Conservation (phyloP, 1,140 invertebrate species). For the Lepidurus couesii region DNA sequence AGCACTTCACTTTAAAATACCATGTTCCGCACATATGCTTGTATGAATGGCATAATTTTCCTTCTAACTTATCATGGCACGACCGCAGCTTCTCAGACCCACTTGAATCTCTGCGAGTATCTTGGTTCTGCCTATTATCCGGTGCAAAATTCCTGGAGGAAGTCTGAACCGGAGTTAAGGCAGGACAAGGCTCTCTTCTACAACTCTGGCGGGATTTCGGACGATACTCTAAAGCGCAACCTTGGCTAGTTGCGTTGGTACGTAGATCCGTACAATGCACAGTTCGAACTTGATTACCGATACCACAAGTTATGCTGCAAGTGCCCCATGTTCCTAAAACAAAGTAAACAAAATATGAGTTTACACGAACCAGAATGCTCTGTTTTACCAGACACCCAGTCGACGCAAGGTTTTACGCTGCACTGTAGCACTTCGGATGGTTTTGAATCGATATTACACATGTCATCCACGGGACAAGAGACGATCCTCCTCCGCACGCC, state of each 20-base stretch:
- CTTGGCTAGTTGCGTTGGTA: constrained; percentile 42
- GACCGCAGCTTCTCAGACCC: constrained; percentile 38
- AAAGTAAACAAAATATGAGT: constrained; percentile 35
- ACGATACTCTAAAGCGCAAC: constrained; percentile 42
- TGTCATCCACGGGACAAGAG: constrained; percentile 30
- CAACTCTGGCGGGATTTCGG: constrained; percentile 44
- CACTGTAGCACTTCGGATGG: constrained; percentile 29
- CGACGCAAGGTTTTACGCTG: constrained; percentile 33
- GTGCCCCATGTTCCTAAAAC: constrained; percentile 46
- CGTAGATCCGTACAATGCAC: constrained; percentile 46
- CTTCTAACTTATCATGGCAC: constrained; percentile 42
- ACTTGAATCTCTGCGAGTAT: constrained; percentile 20
- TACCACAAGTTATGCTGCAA: constrained; percentile 49
- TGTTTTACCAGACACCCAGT: constrained; percentile 28
- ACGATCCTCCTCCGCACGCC: constrained; percentile 27
- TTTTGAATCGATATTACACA: constrained; percentile 32
- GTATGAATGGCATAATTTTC: constrained; percentile 40
- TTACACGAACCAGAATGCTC: not conserved
- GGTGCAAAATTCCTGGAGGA: constrained; percentile 15
- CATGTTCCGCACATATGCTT: constrained; percentile 43
- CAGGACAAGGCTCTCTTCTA: constrained; percentile 44
- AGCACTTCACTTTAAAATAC: constrained; percentile 45
- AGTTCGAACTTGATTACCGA: constrained; percentile 43
- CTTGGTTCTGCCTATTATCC: not conserved
- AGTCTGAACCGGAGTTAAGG: not conserved